A percentile compares a stretch with the other conserved stretches of the same genome.
Conservation (phyloP, 2,888 invertebrate species). For the Hypolimnas misippus region DNA sequence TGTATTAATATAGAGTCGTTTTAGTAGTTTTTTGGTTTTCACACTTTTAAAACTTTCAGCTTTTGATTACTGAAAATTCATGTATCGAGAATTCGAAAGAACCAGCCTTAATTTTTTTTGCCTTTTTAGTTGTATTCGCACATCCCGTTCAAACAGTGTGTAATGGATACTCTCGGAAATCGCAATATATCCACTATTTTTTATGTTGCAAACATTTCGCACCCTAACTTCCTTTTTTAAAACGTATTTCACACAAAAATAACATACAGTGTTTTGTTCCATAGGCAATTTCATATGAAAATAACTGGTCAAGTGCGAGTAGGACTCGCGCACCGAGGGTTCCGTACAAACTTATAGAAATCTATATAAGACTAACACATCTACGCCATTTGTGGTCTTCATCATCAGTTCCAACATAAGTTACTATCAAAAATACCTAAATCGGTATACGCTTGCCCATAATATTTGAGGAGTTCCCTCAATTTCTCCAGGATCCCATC, state of each 20-base stretch:
- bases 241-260: slow-evolving; percentile 19
- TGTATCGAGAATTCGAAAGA: slow-evolving; percentile 1
- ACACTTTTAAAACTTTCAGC: background rate
- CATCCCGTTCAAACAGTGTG: slow-evolving; percentile 8
- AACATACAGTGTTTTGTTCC: background rate
- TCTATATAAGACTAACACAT: too few species aligned
- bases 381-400: too few species aligned
- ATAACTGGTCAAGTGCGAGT: too few species aligned
- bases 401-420: too few species aligned
- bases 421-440: too few species aligned
- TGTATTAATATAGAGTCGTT: background rate
- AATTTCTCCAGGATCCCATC: too few species aligned
- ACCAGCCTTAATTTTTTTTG: background rate
- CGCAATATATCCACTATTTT: slow-evolving; percentile 19
- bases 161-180: slow-evolving; percentile 18
- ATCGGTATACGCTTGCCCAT: too few species aligned
- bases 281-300: background rate
- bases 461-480: too few species aligned
- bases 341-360: too few species aligned
- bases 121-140: slow-evolving; percentile 11
- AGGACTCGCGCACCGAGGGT: too few species aligned
- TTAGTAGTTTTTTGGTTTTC: background rate
- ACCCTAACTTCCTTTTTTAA: slow-evolving; percentile 20
- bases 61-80: background rate
- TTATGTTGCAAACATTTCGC: slow-evolving; percentile 10